These are phyloP conservation scores for Pangasianodon hypophthalmus DNA, from an alignment of 2,113 vertebrate genomes.

Conservation along the genomic window DNA sequence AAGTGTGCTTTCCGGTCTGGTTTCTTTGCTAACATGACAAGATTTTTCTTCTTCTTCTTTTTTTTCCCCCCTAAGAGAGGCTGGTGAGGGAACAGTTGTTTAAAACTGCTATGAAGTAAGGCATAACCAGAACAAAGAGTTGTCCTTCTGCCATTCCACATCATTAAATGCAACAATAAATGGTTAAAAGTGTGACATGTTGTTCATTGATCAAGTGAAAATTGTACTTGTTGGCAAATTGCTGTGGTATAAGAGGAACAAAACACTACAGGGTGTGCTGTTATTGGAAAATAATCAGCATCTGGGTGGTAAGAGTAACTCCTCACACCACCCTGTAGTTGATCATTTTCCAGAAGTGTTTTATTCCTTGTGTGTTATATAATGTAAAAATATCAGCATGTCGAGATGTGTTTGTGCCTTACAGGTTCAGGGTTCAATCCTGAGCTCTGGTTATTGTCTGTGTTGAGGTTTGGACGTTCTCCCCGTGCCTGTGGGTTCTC, in stretches of 20 bases:
- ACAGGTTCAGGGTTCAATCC: background rate
- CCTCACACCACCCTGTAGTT: background rate
- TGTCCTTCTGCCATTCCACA: background rate
- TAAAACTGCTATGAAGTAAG: background rate
- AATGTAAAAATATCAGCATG: background rate
- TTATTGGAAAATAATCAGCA: background rate
- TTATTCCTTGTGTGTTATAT: background rate
- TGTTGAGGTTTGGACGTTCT: background rate
- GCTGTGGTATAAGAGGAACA: background rate
- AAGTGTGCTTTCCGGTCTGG: background rate
- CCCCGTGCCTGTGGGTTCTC: no score
- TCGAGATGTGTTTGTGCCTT: background rate
- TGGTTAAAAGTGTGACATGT: background rate
- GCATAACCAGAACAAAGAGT: background rate
- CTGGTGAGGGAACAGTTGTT: background rate
- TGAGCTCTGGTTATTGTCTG: background rate
- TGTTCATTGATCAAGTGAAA: background rate
- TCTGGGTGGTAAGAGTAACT: background rate
- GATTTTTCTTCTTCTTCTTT: no score
- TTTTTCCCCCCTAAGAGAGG: no score
- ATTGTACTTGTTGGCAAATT: background rate
- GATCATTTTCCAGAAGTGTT: background rate
- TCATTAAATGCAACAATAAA: background rate
- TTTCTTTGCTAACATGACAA: background rate
- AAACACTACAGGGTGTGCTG: background rate